phyloP scores from a whole-genome alignment of 1,140 invertebrate species.

The Scaptomyza hsui region DNA sequence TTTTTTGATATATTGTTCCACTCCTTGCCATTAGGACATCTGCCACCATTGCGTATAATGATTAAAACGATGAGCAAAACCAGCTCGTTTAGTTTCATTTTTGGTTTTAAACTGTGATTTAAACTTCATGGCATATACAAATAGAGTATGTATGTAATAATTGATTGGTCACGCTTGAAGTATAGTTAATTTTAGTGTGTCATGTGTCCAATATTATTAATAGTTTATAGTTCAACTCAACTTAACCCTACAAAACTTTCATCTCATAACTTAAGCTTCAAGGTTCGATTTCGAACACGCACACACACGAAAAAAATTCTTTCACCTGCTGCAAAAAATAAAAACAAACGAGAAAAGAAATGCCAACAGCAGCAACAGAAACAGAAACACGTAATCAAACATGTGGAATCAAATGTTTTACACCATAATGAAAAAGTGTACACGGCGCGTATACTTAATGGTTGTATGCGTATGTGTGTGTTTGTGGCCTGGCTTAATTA shows the following conservation, averaged over 20 bases:
- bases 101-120: not conserved
- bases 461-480: not conserved
- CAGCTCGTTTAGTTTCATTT: constrained; percentile 37
- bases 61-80: constrained; percentile 31
- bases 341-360: not conserved
- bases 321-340: constrained; percentile 23
- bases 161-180: constrained; percentile 49
- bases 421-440: constrained; percentile 26
- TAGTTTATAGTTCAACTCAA: not conserved
- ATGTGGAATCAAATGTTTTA: constrained; percentile 25
- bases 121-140: not conserved
- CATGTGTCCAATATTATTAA: not conserved
- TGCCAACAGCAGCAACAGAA: not conserved
- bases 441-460: constrained; percentile 26
- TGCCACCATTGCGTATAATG: not conserved
- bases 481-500: constrained; percentile 18
- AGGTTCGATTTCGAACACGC: constrained; percentile 6
- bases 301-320: constrained; percentile 6
- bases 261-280: constrained; percentile 6
- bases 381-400: constrained; percentile 24
- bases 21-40: constrained; percentile 35
- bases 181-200: constrained; percentile 3
- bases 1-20: constrained; percentile 29
- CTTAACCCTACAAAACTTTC: constrained; percentile 2
- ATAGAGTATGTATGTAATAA: not conserved